These are phyloP conservation scores for Scelioninae gen. 2 DNA, from an alignment of 2,888 invertebrate genomes.

Conservation along the genomic window DNA sequence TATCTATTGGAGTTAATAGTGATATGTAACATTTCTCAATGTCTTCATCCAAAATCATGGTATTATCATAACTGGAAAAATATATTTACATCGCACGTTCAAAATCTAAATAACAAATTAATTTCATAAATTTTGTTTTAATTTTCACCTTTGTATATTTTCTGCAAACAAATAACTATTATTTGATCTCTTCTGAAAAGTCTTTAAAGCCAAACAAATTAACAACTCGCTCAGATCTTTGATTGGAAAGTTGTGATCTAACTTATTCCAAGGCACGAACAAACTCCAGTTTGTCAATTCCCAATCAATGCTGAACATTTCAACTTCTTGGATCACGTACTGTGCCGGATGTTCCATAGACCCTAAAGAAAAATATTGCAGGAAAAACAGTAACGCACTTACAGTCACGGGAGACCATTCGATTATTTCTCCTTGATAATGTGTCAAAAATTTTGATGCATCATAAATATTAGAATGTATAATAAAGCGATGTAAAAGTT, in stretches of 20 bases:
- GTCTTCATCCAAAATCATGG: constrained; percentile 52
- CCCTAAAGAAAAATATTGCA: constrained; percentile 69
- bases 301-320: constrained; percentile 62
- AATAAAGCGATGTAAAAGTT: constrained; percentile 75
- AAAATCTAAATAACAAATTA: no score
- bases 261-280: constrained; percentile 62
- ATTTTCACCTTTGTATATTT: constrained; percentile 21
- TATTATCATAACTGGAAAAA: constrained; percentile 41
- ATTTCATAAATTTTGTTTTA: no score
- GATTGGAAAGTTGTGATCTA: constrained; percentile 60
- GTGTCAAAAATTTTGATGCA: constrained; percentile 71
- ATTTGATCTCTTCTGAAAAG: constrained; percentile 57
- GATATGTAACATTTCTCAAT: constrained; percentile 66
- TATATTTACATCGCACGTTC: no score
- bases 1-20: constrained; percentile 48
- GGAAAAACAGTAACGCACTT: constrained; percentile 72
- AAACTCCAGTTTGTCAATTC: constrained; percentile 69
- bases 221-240: constrained; percentile 66
- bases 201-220: constrained; percentile 65
- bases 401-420: constrained; percentile 73
- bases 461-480: constrained; percentile 69
- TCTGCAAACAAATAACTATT: constrained; percentile 14
- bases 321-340: constrained; percentile 44
- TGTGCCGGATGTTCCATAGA: constrained; percentile 28
- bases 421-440: constrained; percentile 74